Evolutionary conservation across 2,888 invertebrate species (phyloP), one percentile per base, ranked within the genome.

Genomic region (Carcina quercana): DNA sequence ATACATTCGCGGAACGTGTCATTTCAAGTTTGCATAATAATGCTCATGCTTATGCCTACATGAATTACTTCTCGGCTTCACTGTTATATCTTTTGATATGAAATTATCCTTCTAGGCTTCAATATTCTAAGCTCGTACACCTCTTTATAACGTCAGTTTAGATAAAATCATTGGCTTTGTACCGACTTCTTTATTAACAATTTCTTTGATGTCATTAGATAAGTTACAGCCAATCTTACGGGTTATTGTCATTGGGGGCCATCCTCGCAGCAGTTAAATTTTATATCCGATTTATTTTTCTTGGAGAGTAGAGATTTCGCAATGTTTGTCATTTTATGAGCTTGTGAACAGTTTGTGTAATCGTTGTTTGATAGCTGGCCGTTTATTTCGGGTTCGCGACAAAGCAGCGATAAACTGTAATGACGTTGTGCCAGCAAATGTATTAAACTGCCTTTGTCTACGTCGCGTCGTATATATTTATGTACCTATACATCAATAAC

Each of bases 291-390:
- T 70, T 68, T 71, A 71, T 74, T 65, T 71, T 69, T 68, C 65
- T 73, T 70, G 61, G 63, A 67, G 68, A 70, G 61, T 66, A 66
- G 62, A 67, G 61, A 73, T 72, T 73, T 65, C 54, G 68, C 60
- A 59, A 74, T 64, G 69, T 62, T 66, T 68, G 63, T 60, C 57
- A 59, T 59, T 74, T 74, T 71, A 74, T 71, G 68, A 60, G 66
- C 59, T 68, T 67, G 73, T 70, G 68, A 72, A 74, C 75, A 69
- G 69, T 72, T 68, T 61, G 53, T 68, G 71, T 73, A 73, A 76
- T 75, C 64, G 68, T 47, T 63, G 47, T 73, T 75, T 73, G 74
- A 75, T 75, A 66, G 72, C 67, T n/a, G 42, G 64, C 66, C 57
- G 65, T 75, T 72, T 73, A 70, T 72, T 73, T 72, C 43, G 59